Evolutionary conservation across 1,140 invertebrate genomes (phyloP).

Genomic region (Himalopsyche phryganea): DNA sequence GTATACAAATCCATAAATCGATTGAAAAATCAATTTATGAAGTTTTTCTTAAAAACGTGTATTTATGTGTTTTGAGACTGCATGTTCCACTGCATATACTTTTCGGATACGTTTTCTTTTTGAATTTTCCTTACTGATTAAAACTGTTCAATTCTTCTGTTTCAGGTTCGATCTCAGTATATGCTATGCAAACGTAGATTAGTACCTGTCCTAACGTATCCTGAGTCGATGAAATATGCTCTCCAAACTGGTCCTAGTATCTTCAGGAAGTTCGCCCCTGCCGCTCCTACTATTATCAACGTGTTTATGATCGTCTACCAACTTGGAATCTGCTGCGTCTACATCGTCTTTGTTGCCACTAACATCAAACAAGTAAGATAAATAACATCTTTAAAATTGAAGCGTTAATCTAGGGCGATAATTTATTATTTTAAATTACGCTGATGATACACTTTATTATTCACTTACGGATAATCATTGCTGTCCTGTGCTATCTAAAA

Average conservation of each 20-base stretch:
- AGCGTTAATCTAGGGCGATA: background rate
- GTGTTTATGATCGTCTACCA: constrained; percentile 79
- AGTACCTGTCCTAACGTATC: constrained; percentile 61
- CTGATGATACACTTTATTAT: background rate
- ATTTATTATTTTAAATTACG: background rate
- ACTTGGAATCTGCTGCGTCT: constrained; percentile 86
- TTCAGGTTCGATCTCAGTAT: constrained; percentile 54
- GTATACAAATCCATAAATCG: too few relatives aligned
- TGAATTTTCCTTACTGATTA: too few relatives aligned
- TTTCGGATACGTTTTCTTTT: too few relatives aligned
- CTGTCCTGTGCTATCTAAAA: background rate
- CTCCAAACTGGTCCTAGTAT: constrained; percentile 56
- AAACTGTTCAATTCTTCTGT: too few relatives aligned
- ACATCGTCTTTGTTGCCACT: constrained; percentile 80
- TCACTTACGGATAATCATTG: background rate
- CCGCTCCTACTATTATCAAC: constrained; percentile 58
- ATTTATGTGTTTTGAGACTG: too few relatives aligned
- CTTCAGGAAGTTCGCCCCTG: constrained; percentile 54
- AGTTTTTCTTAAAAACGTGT: too few relatives aligned
- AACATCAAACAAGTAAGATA: constrained; percentile 64
- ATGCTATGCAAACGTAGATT: constrained; percentile 52
- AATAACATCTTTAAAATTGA: background rate
- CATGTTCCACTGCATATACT: too few relatives aligned
- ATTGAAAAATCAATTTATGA: too few relatives aligned
- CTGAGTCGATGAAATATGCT: constrained; percentile 61